A percentile compares a stretch with the other conserved stretches of the same genome.
Conservation (phyloP, 2,113 vertebrate genomes). For the Myrmophylax atrothorax region DNA sequence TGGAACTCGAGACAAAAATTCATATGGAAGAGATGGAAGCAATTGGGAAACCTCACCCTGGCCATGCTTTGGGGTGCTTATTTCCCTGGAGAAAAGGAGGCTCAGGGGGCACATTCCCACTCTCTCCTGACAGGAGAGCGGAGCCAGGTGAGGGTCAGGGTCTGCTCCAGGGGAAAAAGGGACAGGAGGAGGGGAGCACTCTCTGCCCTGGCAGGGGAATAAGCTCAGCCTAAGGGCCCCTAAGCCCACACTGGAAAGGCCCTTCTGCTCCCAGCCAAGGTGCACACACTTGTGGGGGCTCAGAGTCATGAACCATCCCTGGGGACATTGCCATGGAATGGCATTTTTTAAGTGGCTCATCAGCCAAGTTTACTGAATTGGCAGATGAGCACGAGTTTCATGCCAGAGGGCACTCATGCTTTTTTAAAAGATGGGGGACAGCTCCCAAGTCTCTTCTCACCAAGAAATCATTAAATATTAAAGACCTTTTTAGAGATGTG, state of each 20-base stretch:
- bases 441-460: neutral
- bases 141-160: no score
- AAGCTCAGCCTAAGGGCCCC: no score
- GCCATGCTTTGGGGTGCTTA: fast-evolving
- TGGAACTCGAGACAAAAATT: neutral
- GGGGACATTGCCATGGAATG: neutral
- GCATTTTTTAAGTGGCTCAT: neutral
- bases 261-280: no score
- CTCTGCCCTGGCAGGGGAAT: no score
- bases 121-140: no score
- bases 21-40: neutral
- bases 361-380: neutral
- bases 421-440: neutral
- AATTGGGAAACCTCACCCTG: neutral
- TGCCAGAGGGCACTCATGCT: neutral
- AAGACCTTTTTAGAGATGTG: neutral
- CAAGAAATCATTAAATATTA: neutral
- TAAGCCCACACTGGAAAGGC: no score
- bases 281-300: no score
- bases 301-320: neutral
- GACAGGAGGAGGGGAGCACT: no score
- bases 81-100: no score
- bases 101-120: no score
- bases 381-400: neutral
- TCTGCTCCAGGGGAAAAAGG: no score